Base-by-base conservation (phyloP, 2,888 invertebrate species). In the Gisinianus flammeolus region DNA sequence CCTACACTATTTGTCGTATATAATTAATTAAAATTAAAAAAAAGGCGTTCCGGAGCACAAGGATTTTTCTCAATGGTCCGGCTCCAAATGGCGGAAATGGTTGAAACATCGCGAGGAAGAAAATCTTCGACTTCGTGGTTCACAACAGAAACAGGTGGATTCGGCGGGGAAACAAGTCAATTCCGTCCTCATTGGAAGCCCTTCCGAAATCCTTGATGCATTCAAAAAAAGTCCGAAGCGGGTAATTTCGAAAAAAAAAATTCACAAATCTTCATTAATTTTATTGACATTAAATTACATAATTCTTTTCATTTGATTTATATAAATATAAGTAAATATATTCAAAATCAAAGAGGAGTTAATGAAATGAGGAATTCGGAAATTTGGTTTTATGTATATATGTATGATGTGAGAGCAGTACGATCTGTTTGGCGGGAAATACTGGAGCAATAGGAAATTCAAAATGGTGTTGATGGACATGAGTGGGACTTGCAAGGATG, bases 71-170 rank as follows among this genome's bases (percentile, higher is more conserved):
- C 19, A 58, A 12, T 58, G 58, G 58, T 1, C 2, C 22, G 22
- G 58, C 24, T 58, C 58, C 1, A 58, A 58, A 58, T 58, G 58
- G 58, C 58, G 22, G 22, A 58, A 58, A n/a, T 58, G 58, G 58
- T 2, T 58, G 1, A 58, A n/a, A 2, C 8, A n/a, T 2, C 19
- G 58, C 19, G 58, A 58, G 10, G 58, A 58, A n/a, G 58, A 58
- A 58, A 58, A 58, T 58, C 24, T 58, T 2, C n/a, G 58, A 58
- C 58, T 58, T n/a, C 24, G 1, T 24, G 58, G 58, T n/a, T 58
- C 58, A 1, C 58, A 58, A 24, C n/a, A n/a, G 22, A 58, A 22
- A 58, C 58, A 58, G 22, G 2, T 58, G 10, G 58, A 58, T 24
- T 58, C 58, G 8, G 0, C 19, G 22, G 58, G 58, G 1, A 6